These are phyloP conservation scores for Mechanitis messenoides DNA, from an alignment of 2,888 invertebrate genomes.

Conservation along the genomic window DNA sequence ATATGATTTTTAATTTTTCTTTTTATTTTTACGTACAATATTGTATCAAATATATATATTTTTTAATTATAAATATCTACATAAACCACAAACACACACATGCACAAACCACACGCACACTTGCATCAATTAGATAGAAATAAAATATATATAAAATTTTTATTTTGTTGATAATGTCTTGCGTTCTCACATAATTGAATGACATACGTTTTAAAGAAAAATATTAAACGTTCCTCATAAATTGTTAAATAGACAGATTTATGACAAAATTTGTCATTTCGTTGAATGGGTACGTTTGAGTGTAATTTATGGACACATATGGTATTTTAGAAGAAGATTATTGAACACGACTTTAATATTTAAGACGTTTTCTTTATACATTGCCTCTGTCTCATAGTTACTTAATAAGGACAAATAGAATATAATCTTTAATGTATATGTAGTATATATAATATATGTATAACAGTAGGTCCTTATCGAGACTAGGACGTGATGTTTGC, in stretches of 20 bases:
- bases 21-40: no score
- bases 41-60: no score
- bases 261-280: constrained; percentile 22
- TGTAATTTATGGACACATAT: neutral
- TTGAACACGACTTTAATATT: neutral
- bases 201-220: neutral
- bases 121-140: no score
- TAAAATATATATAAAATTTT: neutral
- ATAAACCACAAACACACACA: no score
- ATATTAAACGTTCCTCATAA: constrained; percentile 9
- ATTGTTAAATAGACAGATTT: constrained; percentile 17
- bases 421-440: neutral
- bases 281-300: neutral
- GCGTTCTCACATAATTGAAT: neutral
- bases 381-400: constrained; percentile 4
- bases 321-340: neutral
- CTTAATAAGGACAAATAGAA: neutral
- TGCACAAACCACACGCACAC: no score
- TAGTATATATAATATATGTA: constrained; percentile 10
- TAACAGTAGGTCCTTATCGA: constrained; percentile 18
- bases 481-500: constrained; percentile 32
- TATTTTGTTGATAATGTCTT: neutral
- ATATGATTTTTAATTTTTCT: no score
- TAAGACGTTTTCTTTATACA: neutral
- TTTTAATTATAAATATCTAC: no score